Evolutionary conservation across 2,113 vertebrate species (phyloP).

Genomic region (Strigops habroptila): DNA sequence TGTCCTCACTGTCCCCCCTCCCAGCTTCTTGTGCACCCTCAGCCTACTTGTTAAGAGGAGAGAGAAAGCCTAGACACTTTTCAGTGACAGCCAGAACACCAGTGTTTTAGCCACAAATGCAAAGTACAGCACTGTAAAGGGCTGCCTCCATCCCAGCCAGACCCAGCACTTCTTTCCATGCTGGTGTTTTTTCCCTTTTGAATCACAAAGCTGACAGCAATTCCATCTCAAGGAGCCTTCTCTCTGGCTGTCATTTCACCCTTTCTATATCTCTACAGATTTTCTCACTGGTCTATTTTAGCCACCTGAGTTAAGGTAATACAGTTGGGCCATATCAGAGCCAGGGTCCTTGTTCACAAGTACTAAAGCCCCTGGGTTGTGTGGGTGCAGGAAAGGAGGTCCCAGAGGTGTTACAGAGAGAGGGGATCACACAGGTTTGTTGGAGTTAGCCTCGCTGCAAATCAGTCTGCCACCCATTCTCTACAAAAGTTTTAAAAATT

Average conservation of each 20-base stretch:
- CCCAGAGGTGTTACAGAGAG: not conserved
- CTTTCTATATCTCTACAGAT: not conserved
- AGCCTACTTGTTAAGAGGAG: not conserved
- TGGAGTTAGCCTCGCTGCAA: not conserved
- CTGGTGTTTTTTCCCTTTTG: not conserved
- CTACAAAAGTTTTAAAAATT: not conserved
- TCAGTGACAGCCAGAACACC: not conserved
- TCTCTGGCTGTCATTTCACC: not conserved
- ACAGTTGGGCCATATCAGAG: not conserved
- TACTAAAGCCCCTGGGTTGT: rapidly evolving
- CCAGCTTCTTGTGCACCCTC: not conserved
- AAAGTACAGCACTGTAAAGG: not conserved
- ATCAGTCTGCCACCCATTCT: not conserved
- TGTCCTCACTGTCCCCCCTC: not conserved
- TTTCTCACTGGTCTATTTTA: not conserved
- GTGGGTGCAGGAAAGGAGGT: not conserved
- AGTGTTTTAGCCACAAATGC: not conserved
- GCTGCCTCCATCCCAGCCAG: not conserved
- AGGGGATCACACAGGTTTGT: not conserved
- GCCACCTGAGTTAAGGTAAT: not conserved
- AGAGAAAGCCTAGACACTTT: not conserved
- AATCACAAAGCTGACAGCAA: not conserved
- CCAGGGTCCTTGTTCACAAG: not conserved
- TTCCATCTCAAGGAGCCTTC: not conserved
- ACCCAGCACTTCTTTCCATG: not conserved